Base-by-base conservation (phyloP, 2,113 vertebrate species). In the Leucosticte australis region DNA sequence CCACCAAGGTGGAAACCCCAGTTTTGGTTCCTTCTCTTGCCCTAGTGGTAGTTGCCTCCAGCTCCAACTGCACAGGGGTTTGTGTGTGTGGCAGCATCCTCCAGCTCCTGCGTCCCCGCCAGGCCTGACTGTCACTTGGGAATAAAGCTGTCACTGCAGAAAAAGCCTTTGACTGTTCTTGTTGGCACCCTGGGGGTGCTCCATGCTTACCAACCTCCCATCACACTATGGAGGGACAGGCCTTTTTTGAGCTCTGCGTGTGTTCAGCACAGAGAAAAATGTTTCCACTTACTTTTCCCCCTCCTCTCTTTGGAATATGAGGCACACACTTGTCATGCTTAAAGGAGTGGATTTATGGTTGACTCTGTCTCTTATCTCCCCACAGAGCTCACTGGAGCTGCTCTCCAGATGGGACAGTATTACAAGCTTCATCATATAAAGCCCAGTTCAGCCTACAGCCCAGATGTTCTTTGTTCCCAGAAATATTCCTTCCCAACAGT, bases 391-490 rank as follows among this genome's bases (percentile, higher is more conserved):
- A 83, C 46, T 95, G 90, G 83, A 95, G 87, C 97, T 97, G 96
- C 92, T 93, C 87, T 97, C 97, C 97, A 97, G 96, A 97, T 97
- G 97, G 94, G 95, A 91, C 94, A 94, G 84, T 81, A 95, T 94
- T 95, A 94, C 80, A 96, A 83, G 92, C 94, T 96, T 92, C 90
- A 83, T 70, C 92, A 53, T 80, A 96, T 94, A 94, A 97, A 96
- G 89, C 88, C 87, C 88, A 64, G 90, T 73, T 93, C 95, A 95
- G 94, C 73, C 89, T 95, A 88, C 63, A 89, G 52, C 87, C 94
- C 95, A 97, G 96, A 97, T 97, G 96, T 96, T 96, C 91, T 96
- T 97, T 97, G 96, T 97, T 97, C 96, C 88, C 92, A 96, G 92
- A 93, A 85, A 94, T 95, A 96, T 67, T 96, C 90, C 79, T 93